Evolutionary conservation across 2,888 invertebrate genomes (phyloP), one percentile per base, ranked within the genome.

Genomic region (Napeogenes inachia): DNA sequence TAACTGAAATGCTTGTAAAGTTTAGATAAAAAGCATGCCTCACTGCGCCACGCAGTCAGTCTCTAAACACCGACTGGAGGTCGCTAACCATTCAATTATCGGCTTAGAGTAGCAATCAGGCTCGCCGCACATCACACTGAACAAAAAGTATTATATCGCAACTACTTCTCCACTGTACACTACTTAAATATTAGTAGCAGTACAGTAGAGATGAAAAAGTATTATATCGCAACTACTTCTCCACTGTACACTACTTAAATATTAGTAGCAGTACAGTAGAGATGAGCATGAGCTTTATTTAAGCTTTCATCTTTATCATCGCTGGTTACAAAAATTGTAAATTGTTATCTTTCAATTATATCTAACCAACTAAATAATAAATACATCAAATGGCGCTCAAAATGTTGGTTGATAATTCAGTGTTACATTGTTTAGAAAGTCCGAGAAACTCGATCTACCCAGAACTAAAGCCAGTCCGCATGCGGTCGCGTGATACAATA

Each of bases 11-110:
- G 42, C 10, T 42, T 3, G 8, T 42, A 10, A 42, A 42, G 21
- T 12, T 42, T 6, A 2, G 2, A 35, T 10, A 10, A 42, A 42
- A 42, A 10, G 42, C 42, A 10, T 3, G 12, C 10, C 6, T 35
- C 35, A 35, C 42, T 10, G 12, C 10, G 42, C 42, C 42, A 42
- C 42, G 12, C 10, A 10, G 84, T 84, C 80, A 80, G 67, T 80
- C 73, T 78, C 78, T 81, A 83, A 84, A 85, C 80, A 81, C 74
- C 70, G 74, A 63, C 62, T 65, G 68, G 68, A 68, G 71, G 81
- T 81, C 78, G 77, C 74, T 79, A 80, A 84, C 79, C 81, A 81
- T 83, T 82, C 84, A 87, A 85, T 87, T 87, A 87, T 81, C 76
- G 77, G 79, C 76, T 76, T 76, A 73, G 76, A 78, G 74, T 75